phyloP scores from a whole-genome alignment of 2,888 invertebrate genomes.

The Notocelia uddmanniana region DNA sequence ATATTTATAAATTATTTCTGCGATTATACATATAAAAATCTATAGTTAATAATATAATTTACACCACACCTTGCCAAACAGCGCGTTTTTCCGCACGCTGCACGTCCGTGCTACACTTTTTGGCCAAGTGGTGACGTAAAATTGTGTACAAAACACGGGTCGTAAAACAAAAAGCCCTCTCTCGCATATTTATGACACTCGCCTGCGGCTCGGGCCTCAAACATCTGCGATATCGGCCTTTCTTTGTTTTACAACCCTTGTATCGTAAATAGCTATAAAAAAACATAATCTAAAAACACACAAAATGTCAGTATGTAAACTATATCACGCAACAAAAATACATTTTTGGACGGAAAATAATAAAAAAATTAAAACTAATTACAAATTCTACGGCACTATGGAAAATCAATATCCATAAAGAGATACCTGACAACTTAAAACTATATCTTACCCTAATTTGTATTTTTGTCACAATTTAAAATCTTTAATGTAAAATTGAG shows the following conservation, averaged over 20 bases:
- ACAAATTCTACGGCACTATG: conserved; percentile 50
- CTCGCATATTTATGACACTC: too few relatives aligned
- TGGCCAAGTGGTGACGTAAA: too few relatives aligned
- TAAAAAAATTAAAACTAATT: conserved; percentile 59
- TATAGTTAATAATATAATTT: conserved; percentile 12
- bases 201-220: too few relatives aligned
- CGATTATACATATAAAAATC: background rate
- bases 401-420: conserved; percentile 51
- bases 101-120: too few relatives aligned
- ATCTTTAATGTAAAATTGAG: conserved; percentile 20
- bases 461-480: conserved; percentile 49
- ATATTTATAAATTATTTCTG: conserved; percentile 5
- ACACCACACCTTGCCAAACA: too few relatives aligned
- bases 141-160: too few relatives aligned
- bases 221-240: too few relatives aligned
- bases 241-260: too few relatives aligned
- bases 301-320: background rate
- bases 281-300: conserved; percentile 11
- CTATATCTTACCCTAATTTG: conserved; percentile 61
- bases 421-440: conserved; percentile 48
- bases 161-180: too few relatives aligned
- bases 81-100: too few relatives aligned
- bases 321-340: conserved; percentile 53
- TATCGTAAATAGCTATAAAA: too few relatives aligned
- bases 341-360: conserved; percentile 77